A percentile compares a stretch with the other conserved stretches of the same genome.
phyloP scores from a whole-genome alignment of 2,888 invertebrate species.

The Saturnia pavonia region DNA sequence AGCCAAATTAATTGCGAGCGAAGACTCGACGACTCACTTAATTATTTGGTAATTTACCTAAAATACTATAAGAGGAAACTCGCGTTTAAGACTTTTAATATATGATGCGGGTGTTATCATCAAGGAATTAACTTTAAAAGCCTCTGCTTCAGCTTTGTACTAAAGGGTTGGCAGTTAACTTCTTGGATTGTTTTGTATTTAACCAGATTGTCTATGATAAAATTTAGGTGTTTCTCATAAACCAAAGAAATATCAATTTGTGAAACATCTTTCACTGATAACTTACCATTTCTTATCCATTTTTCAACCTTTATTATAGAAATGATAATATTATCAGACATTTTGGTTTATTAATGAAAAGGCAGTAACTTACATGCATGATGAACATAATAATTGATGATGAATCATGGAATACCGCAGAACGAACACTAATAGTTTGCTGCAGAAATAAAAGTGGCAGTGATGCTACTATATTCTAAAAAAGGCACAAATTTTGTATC shows the following conservation, averaged over 20 bases:
- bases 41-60: slow-evolving; percentile 16
- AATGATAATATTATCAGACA: no score
- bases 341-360: no score
- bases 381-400: no score
- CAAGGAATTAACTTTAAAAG: slow-evolving; percentile 7
- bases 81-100: slow-evolving; percentile 15
- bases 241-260: neutral
- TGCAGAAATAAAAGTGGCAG: neutral
- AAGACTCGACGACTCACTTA: slow-evolving; percentile 14
- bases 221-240: neutral
- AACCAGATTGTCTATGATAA: neutral
- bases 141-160: slow-evolving; percentile 15
- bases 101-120: slow-evolving; percentile 9
- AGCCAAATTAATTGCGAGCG: slow-evolving; percentile 14
- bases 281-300: neutral
- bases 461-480: neutral
- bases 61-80: slow-evolving; percentile 8
- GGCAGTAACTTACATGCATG: no score
- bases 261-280: neutral
- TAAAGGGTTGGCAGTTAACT: slow-evolving; percentile 2
- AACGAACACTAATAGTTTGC: no score
- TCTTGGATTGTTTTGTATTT: neutral
- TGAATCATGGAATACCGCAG: no score
- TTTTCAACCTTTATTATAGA: no score
- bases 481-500: no score